A percentile compares a stretch with the other conserved stretches of the same genome.
Evolutionary conservation across 2,888 invertebrate genomes (phyloP).

Genomic region (Cataglyphis rosenhaueri): DNA sequence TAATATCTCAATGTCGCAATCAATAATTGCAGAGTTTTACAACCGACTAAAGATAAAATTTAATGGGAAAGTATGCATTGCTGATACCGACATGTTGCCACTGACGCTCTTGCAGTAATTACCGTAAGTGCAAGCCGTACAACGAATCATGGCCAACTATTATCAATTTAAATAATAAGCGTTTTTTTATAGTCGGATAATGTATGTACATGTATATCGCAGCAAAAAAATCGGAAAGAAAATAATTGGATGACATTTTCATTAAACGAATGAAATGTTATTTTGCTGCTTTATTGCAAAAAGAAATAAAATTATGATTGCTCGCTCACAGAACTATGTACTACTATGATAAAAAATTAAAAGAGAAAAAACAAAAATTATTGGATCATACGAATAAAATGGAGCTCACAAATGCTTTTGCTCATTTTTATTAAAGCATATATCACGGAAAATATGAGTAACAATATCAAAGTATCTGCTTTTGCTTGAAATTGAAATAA

Average conservation of each 20-base stretch:
- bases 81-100: background rate
- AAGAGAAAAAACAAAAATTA: background rate
- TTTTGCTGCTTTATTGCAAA: background rate
- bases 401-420: background rate
- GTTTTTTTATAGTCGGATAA: background rate
- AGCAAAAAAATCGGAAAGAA: background rate
- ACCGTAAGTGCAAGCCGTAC: background rate
- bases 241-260: background rate
- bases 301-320: background rate
- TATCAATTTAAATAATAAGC: conserved; percentile 1
- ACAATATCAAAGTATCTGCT: background rate
- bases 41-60: background rate
- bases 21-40: background rate
- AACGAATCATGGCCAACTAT: background rate
- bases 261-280: background rate
- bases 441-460: background rate
- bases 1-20: background rate
- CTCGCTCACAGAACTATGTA: background rate
- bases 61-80: background rate
- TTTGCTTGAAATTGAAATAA: background rate
- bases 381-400: background rate
- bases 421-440: background rate
- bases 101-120: background rate
- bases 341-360: background rate
- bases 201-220: background rate